Base-by-base conservation (phyloP, 2,888 invertebrate species). In the Cryptus armator region DNA sequence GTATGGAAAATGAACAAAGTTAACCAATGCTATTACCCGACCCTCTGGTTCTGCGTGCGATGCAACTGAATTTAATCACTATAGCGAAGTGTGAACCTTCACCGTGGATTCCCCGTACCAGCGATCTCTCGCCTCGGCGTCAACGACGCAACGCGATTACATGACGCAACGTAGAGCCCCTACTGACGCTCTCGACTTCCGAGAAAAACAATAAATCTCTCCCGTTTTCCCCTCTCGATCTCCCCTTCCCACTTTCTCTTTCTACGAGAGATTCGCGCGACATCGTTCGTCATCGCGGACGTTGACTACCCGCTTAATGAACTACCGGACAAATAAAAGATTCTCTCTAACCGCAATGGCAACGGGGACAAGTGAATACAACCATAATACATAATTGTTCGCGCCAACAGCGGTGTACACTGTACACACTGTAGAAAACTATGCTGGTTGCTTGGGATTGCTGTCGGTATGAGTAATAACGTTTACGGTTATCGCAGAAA, bases 401-500 rank as follows among this genome's bases (percentile, higher is more conserved):
- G 32, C 46, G 19, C 5, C 10, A 12, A 32, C n/a, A 51, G n/a
- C 37, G 37, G n/a, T 14, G 59, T 29, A 24, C 14, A 14, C 14
- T 14, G 46, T 6, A 9, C 16, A 62, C 29, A 14, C 29, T 59
- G 43, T 19, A 64, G 59, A 77, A 48, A 37, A 32, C 43, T 48
- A 37, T 46, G 24, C 43, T 16, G 37, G 53, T 44, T 43, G 75
- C 51, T 44, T 68, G 76, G 56, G 59, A 56, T 37, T 37, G 56
- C 56, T 24, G 75, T 59, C 62, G 56, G 56, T 68, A 82, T 86
- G 84, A 84, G 81, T 86, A 82, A 86, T 86, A 85, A 87, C 81
- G 78, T 84, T 85, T 85, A 83, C 85, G 72, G 81, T 87, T 83
- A 85, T 86, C 77, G 81, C 70, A 64, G 67, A 64, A 84, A 81